Evolutionary conservation across 2,113 vertebrate genomes (phyloP), one percentile per base, ranked within the genome.

Genomic region (Coryphaenoides rupestris): DNA sequence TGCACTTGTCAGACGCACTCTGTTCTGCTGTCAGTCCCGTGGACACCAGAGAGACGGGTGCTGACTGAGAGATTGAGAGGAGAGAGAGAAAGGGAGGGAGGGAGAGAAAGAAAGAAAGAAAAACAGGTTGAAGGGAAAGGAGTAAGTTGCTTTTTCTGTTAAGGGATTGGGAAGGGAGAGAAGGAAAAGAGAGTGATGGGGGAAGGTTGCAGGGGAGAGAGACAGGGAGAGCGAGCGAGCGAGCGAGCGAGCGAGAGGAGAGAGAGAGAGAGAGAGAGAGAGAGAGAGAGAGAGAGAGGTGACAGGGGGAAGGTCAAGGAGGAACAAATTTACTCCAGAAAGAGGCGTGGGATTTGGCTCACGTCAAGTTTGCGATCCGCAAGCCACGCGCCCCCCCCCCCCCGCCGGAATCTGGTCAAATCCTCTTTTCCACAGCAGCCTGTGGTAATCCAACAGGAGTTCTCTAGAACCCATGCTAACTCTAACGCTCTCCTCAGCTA

Each of bases 301-400:
- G 22, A 24, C 21, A 22, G 54, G 7, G 78, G 33, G 75, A 67
- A 74, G 63, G 49, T 66, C 26, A 46, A 26, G 62, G 53, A 63
- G 70, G 69, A 68, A 69, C 70, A 9, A 75, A 83, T 86, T 86
- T 70, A 17, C 47, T 17, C 84, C 65, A 58, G 75, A 82, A 64
- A 26, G 55, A 71, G 53, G 80, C 85, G 86, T 21, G 69, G 86
- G 57, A 75, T 84, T 73, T 78, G 74, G 66, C 22, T 3, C 14
- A 80, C 62, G 65, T 61, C 61, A 56, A 23, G 75, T 84, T 86
- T 84, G 70, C 77, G 81, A 84, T 86, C 76, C 78, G 28, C 80
- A 22, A 69, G 65, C 68, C 69, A 83, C 85, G 86, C 86, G 86
- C 80, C 79, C 67, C 63, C 45, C n/a, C n/a, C n/a, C n/a, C n/a